phyloP scores from a whole-genome alignment of 1,140 invertebrate species.

The Papilio aristodemus region DNA sequence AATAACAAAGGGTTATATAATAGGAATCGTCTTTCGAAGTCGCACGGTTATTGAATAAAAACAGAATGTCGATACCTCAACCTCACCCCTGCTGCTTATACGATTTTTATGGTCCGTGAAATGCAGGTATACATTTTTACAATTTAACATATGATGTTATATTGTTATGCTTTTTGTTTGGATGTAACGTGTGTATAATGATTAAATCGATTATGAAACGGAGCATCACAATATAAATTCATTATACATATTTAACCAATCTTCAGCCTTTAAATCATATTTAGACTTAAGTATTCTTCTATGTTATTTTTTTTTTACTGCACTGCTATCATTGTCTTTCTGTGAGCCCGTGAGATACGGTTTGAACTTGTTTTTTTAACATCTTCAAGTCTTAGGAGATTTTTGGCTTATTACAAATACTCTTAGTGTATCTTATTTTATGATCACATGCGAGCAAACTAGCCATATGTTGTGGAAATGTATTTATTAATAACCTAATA shows the following conservation, averaged over 20 bases:
- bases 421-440: too few relatives aligned
- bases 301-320: not conserved
- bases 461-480: not conserved
- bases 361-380: too few relatives aligned
- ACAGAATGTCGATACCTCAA: conserved; percentile 60
- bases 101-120: conserved; percentile 70
- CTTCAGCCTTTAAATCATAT: not conserved
- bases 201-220: not conserved
- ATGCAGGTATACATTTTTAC: conserved; percentile 63
- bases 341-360: too few relatives aligned
- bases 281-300: not conserved
- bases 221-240: not conserved
- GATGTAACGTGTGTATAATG: not conserved
- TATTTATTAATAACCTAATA: not conserved
- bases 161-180: conserved; percentile 1
- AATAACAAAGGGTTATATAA: conserved; percentile 70
- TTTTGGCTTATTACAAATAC: too few relatives aligned
- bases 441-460: too few relatives aligned
- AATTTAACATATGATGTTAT: conserved; percentile 36
- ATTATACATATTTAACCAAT: not conserved
- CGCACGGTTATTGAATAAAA: conserved; percentile 71
- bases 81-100: conserved; percentile 60
- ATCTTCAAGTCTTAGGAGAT: too few relatives aligned
- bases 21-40: conserved; percentile 61
- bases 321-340: too few relatives aligned